These are phyloP conservation scores for Sinocyclocheilus anophthalmus DNA, from an alignment of 2,113 vertebrate genomes.

Conservation along the genomic window DNA sequence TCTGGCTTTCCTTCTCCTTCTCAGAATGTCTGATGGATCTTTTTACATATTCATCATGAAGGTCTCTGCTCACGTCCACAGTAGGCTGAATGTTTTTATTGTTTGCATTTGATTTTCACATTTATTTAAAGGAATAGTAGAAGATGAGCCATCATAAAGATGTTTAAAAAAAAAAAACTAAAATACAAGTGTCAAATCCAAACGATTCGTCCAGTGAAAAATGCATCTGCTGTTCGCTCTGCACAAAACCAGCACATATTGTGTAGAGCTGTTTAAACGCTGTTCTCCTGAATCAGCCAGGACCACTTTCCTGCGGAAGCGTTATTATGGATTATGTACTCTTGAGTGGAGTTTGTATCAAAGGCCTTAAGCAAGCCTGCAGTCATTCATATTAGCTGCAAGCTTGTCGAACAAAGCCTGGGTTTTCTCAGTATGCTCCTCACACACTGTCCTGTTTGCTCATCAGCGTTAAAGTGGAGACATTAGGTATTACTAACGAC, in stretches of 20 bases:
- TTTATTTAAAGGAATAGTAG: too few relatives aligned
- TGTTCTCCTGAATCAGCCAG: too few relatives aligned
- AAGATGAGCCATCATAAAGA: too few relatives aligned
- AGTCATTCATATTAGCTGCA: neutral
- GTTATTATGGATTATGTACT: neutral
- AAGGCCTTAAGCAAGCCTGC: neutral
- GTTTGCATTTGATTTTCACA: neutral
- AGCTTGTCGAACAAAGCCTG: neutral
- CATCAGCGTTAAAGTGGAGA: slow-evolving; percentile 44
- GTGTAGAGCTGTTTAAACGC: too few relatives aligned
- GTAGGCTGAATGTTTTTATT: neutral
- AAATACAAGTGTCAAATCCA: too few relatives aligned
- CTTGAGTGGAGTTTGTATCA: neutral
- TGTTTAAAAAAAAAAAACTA: too few relatives aligned
- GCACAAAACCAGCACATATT: too few relatives aligned
- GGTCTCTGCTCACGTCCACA: neutral
- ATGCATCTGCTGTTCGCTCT: too few relatives aligned
- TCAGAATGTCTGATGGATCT: neutral
- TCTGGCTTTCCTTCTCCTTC: neutral
- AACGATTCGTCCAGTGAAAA: too few relatives aligned
- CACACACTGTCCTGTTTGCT: slow-evolving; percentile 25
- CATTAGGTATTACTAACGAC: slow-evolving; percentile 58
- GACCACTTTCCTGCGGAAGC: too few relatives aligned
- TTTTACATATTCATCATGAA: neutral
- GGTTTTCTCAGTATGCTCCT: slow-evolving; percentile 28